phyloP scores from a whole-genome alignment of 1,140 invertebrate genomes.

The Orius insidiosus region DNA sequence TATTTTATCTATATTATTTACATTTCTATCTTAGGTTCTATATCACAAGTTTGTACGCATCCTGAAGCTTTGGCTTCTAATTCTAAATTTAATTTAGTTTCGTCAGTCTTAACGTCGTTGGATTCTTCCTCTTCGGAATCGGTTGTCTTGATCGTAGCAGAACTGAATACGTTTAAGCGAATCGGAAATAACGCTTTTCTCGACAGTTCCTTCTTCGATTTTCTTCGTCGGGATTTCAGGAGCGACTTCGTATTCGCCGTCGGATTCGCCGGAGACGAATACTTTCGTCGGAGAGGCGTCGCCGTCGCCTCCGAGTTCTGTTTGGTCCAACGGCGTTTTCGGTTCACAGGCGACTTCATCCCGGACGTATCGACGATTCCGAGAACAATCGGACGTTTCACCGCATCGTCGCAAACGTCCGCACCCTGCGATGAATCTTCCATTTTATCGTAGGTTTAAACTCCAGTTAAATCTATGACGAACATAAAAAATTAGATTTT shows the following conservation, averaged over 20 bases:
- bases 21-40: neutral
- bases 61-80: neutral
- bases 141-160: constrained; percentile 5
- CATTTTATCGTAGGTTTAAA: too few species aligned
- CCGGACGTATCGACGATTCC: constrained; percentile 13
- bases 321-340: constrained; percentile 16
- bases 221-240: neutral
- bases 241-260: neutral
- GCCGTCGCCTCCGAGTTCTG: neutral
- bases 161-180: constrained; percentile 3
- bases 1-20: too few species aligned
- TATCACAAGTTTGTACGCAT: neutral
- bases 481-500: too few species aligned
- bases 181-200: constrained; percentile 1
- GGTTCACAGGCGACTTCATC: constrained; percentile 11
- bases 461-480: too few species aligned
- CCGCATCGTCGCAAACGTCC: too few species aligned
- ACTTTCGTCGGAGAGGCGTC: too few species aligned
- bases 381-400: constrained; percentile 7
- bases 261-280: neutral
- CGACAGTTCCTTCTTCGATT: neutral
- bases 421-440: too few species aligned
- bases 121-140: neutral
- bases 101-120: neutral
- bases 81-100: neutral